Evolutionary conservation across 1,140 invertebrate genomes (phyloP).

Genomic region (Plutomurus gul): DNA sequence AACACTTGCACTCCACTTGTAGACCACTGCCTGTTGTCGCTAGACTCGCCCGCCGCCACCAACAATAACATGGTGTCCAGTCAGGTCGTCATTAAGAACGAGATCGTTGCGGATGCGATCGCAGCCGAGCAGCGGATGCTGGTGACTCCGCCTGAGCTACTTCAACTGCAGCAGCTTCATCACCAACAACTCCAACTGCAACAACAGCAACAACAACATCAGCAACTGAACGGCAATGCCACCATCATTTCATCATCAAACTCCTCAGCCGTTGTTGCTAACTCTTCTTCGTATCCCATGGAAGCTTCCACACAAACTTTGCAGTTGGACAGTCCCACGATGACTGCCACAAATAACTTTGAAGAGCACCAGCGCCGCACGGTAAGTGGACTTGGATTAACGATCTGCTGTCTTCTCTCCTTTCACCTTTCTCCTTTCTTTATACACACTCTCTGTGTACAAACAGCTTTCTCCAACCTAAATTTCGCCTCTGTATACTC

Average conservation of each 20-base stretch:
- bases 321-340: neutral
- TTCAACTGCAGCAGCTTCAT: neutral
- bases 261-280: neutral
- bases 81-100: neutral
- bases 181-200: constrained; percentile 29
- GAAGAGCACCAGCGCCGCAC: constrained; percentile 37
- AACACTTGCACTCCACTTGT: neutral
- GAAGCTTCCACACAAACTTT: constrained; percentile 45
- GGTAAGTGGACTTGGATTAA: constrained; percentile 46
- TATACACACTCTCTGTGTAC: too few relatives aligned
- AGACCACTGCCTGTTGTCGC: neutral
- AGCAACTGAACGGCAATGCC: constrained; percentile 21
- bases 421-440: neutral
- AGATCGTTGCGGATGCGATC: neutral
- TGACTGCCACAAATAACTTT: constrained; percentile 24
- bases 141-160: neutral
- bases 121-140: constrained; percentile 23
- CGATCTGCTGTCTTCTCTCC: neutral
- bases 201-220: neutral
- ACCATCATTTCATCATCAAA: neutral
- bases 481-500: too few relatives aligned
- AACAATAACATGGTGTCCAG: constrained; percentile 16
- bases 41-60: neutral
- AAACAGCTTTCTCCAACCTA: too few relatives aligned
- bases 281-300: constrained; percentile 37